These are phyloP conservation scores for Sebastes melanostomus DNA, from an alignment of 2,797 vertebrate genomes.

Conservation along the genomic window DNA sequence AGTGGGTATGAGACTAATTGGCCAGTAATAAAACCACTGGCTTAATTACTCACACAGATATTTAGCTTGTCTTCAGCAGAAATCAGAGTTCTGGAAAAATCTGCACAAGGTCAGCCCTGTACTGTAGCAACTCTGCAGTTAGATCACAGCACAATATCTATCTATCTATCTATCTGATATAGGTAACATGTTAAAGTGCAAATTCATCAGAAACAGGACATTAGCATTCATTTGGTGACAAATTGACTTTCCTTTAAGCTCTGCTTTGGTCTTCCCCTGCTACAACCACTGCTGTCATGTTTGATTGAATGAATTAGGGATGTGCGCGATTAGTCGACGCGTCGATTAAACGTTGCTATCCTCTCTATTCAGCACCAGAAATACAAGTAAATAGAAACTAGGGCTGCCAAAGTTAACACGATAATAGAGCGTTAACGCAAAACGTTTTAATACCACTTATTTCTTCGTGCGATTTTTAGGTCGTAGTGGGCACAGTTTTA, in stretches of 20 bases:
- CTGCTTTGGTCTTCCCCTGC: background rate
- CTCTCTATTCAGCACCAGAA: background rate
- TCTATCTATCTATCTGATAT: background rate
- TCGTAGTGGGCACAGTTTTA: too few relatives aligned
- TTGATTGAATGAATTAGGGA: too few relatives aligned
- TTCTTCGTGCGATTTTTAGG: too few relatives aligned
- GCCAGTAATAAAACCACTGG: conserved; percentile 63
- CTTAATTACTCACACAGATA: conserved; percentile 65
- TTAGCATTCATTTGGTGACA: background rate
- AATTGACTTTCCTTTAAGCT: background rate
- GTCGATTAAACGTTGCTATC: background rate
- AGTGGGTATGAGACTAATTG: conserved; percentile 67
- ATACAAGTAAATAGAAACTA: background rate
- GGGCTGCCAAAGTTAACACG: too few relatives aligned
- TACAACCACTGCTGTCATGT: too few relatives aligned
- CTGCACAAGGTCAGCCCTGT: conserved; percentile 60
- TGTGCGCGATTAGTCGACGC: background rate
- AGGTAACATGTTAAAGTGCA: background rate
- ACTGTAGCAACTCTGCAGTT: conserved; percentile 1
- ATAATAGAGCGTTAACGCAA: too few relatives aligned
- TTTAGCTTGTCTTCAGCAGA: conserved; percentile 49
- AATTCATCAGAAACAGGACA: background rate
- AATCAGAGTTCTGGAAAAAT: conserved; percentile 47
- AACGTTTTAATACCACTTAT: too few relatives aligned
- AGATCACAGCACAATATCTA: background rate